Evolutionary conservation across 2,113 vertebrate genomes (phyloP), one percentile per base, ranked within the genome.

Genomic region (Gnathonemus echidnorhynchus): DNA sequence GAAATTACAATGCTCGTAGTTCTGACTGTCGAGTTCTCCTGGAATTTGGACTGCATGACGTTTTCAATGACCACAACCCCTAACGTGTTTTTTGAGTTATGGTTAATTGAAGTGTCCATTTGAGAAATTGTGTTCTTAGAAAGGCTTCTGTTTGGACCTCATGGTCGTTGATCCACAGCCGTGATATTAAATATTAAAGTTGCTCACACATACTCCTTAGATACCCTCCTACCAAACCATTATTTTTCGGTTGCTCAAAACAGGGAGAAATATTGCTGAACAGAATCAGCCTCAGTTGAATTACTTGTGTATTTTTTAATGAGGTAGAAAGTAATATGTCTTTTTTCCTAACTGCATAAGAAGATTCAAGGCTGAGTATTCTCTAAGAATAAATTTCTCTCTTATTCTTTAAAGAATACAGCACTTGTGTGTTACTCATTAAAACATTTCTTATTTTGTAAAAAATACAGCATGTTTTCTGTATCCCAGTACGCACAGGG

Each of bases 21-120:
- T 39, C 15, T 80, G 74, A 42, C 35, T 42, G 35, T 42, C 27
- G 13, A 7, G 31, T 77, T 77, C 74, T 35, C 35, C 35, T 42
- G 35, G 74, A 80, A 39, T 87, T 87, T 21, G 48, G 46, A 53
- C 39, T n/a, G 42, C n/a, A 74, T 17, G 27, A 31, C 24, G n/a
- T 49, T 66, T n/a, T 46, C 88, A 70, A 39, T 42, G 88, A 74
- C 42, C 88, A 45, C 42, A 45, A 46, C 56, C 87, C 56, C 35
- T 46, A 62, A 13, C 35, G 87, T 62, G 74, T 88, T 21, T 42
- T 62, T n/a, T 88, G 53, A 62, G 53, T 62, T 88, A 62, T 62
- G 56, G 53, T 66, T 88, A 88, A 88, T 62, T 88, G 87, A 88
- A 88, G 56, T 66, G 87, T 88, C 87, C 42, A 45, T 88, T 88